Base-by-base conservation (phyloP, 2,113 vertebrate species). In the Perccottus glenii region DNA sequence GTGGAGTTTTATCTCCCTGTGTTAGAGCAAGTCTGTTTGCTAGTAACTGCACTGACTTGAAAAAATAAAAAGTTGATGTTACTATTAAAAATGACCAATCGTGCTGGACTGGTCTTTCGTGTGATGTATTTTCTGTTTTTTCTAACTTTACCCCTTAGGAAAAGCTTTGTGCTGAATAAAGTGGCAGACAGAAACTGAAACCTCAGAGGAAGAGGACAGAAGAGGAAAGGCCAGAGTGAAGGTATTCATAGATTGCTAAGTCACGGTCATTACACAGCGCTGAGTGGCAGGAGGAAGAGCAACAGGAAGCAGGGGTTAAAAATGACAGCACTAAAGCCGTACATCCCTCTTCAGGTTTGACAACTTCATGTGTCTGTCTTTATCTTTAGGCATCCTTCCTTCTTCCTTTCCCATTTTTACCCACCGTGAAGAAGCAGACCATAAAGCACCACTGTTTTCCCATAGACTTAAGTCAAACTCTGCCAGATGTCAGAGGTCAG, bases 371-470 rank as follows among this genome's bases (percentile, higher is more conserved):
- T 16, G 55, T 58, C 38, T 11, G 5, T 14, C 32, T 36, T 36
- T 7, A 11, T 36, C 11, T 12, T 12, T 5, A 9, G 9, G 8
- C 9, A 8, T 19, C 3, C 51, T 12, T 53, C 51, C 51, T 53
- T 36, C 12, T 35, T 50, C 16, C 7, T 27, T 7, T 8, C 10
- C 15, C 15, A n/a, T 49, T 10, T 40, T 60, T 46, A 52, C n/a
- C 67, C 75, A 45, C 1, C 49, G 33, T 56, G 60, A 66, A 67
- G 47, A 64, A 14, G 4, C 15, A 61, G 56, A 70, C 35, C 65
- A 36, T 52, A 81, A 79, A 65, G 62, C 64, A 60, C 27, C 40
- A 4, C 38, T 43, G 2, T 47, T 61, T 84, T 83, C 85, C 79
- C 83, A 82, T 60, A 75, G 63, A 27, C 19, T 62, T 49, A 12